A percentile compares a stretch with the other conserved stretches of the same genome.
Conservation (phyloP, 2,888 invertebrate species). For the Laspeyria flexula region DNA sequence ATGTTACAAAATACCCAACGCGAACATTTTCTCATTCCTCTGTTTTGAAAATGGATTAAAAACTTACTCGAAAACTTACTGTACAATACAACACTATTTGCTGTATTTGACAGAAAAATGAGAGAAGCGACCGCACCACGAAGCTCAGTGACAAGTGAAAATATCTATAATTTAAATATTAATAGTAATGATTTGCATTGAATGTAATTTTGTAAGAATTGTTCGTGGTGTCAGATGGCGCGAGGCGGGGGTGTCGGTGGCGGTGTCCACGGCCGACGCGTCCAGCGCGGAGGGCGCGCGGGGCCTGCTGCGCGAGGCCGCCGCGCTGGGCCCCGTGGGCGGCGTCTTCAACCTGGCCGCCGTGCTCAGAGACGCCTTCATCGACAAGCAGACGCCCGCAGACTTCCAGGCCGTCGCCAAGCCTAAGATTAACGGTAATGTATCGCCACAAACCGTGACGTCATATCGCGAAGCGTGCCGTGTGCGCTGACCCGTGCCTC, state of each 20-base stretch:
- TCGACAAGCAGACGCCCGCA: constrained; percentile 93
- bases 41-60: too few species aligned
- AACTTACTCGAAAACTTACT: too few species aligned
- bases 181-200: background rate
- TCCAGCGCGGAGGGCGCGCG: constrained; percentile 87
- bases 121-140: too few species aligned
- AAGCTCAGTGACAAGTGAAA: too few species aligned
- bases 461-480: too few species aligned
- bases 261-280: constrained; percentile 87
- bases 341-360: constrained; percentile 98
- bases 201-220: background rate
- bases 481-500: background rate
- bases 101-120: too few species aligned
- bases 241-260: constrained; percentile 87
- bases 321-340: constrained; percentile 90
- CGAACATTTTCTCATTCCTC: too few species aligned
- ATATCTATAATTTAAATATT: too few species aligned
- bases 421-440: constrained; percentile 92
- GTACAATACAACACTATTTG: too few species aligned
- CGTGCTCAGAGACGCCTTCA: constrained; percentile 94
- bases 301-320: constrained; percentile 87
- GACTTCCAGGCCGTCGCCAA: constrained; percentile 92
- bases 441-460: background rate
- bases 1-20: too few species aligned
- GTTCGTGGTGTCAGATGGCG: constrained; percentile 84